These are phyloP conservation scores for Aleadryas rufinucha DNA, from an alignment of 2,113 vertebrate species.

Conservation along the genomic window DNA sequence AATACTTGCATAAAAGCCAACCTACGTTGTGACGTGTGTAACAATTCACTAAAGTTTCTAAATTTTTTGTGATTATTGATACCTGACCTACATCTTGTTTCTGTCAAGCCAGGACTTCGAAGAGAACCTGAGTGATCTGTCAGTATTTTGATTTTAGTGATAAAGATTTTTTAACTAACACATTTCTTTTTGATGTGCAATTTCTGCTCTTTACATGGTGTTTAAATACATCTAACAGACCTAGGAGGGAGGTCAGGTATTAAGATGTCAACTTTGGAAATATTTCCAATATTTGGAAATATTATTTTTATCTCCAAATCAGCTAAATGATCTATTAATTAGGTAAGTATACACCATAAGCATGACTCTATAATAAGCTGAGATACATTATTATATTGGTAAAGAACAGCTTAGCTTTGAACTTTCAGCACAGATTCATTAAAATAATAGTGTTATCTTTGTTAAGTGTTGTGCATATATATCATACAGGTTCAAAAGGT, in stretches of 20 bases:
- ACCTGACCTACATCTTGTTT: not conserved
- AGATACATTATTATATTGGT: not conserved
- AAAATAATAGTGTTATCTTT: not conserved
- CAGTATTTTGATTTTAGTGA: not conserved
- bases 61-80: not conserved
- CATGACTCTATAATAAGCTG: not conserved
- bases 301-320: not conserved
- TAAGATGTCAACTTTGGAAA: not conserved
- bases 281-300: not conserved
- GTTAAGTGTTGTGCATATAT: fast-evolving
- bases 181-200: not conserved
- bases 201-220: not conserved
- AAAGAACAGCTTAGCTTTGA: not conserved
- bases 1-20: not conserved
- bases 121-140: not conserved
- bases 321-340: not conserved
- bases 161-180: not conserved
- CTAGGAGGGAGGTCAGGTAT: not conserved
- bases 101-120: not conserved
- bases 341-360: not conserved
- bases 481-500: not conserved
- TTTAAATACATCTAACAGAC: not conserved
- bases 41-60: not conserved
- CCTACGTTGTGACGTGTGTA: not conserved
- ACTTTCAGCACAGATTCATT: not conserved